Evolutionary conservation across 2,888 invertebrate genomes (phyloP).

Genomic region (Cephus rjabovi): DNA sequence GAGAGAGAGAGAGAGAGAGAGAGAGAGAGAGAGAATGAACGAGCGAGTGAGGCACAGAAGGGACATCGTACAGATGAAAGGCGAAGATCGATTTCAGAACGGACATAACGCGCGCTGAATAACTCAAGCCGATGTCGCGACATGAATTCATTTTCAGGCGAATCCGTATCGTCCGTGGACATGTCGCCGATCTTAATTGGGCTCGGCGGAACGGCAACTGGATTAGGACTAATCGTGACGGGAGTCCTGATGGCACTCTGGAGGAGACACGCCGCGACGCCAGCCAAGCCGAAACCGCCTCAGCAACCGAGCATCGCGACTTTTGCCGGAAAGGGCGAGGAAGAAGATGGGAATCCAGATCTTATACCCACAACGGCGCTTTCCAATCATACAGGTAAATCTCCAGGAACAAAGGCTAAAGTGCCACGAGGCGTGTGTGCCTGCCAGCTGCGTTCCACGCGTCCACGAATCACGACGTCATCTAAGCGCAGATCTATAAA

Average conservation of each 20-base stretch:
- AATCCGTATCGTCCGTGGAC: slow-evolving; percentile 59
- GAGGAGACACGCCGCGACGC: slow-evolving; percentile 59
- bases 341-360: slow-evolving; percentile 64
- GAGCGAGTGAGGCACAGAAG: too few relatives aligned
- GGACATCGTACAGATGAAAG: too few relatives aligned
- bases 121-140: too few relatives aligned
- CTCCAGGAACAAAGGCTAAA: too few relatives aligned
- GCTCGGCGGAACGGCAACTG: slow-evolving; percentile 62
- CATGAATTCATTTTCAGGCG: slow-evolving; percentile 43
- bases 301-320: slow-evolving; percentile 56
- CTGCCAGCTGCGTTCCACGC: too few relatives aligned
- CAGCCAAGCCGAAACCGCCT: slow-evolving; percentile 50
- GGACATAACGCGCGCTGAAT: too few relatives aligned
- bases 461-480: too few relatives aligned
- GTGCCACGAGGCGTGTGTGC: too few relatives aligned
- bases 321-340: slow-evolving; percentile 54
- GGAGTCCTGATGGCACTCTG: slow-evolving; percentile 63
- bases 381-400: slow-evolving; percentile 48
- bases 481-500: too few relatives aligned
- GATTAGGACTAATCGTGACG: slow-evolving; percentile 62
- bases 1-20: too few relatives aligned
- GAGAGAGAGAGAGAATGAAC: too few relatives aligned
- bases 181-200: slow-evolving; percentile 64
- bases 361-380: slow-evolving; percentile 62
- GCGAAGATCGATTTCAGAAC: too few relatives aligned